Percentiles rank a stretch among this genome's conserved stretches.
These are phyloP conservation scores for Scrobipalpa atriplicella DNA, from an alignment of 2,888 invertebrate species.

Conservation along the genomic window DNA sequence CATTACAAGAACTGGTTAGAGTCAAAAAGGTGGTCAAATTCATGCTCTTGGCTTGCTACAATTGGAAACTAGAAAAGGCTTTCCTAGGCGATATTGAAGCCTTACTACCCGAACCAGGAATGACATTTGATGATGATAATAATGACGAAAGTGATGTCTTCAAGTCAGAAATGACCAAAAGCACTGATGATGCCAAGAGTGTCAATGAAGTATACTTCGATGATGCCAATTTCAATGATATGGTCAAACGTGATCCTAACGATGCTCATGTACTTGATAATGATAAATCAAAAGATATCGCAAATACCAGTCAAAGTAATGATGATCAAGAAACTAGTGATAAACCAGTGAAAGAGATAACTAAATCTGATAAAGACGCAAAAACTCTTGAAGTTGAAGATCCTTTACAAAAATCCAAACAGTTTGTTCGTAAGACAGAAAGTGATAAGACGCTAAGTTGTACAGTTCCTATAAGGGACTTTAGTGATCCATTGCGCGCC, in stretches of 20 bases:
- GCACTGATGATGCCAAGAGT: slow-evolving; percentile 32
- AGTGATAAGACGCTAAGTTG: slow-evolving; percentile 71
- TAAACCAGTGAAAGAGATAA: not conserved
- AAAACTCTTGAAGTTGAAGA: slow-evolving; percentile 42
- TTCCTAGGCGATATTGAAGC: slow-evolving; percentile 94
- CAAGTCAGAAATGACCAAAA: slow-evolving; percentile 35
- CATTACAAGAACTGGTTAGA: slow-evolving; percentile 87
- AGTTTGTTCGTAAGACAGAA: slow-evolving; percentile 60
- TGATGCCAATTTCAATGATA: slow-evolving; percentile 24
- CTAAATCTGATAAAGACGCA: slow-evolving; percentile 17
- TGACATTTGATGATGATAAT: slow-evolving; percentile 64
- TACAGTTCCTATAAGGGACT: slow-evolving; percentile 86
- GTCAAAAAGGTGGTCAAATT: slow-evolving; percentile 93
- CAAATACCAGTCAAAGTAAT: not conserved
- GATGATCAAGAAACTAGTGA: not conserved
- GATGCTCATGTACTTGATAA: slow-evolving; percentile 19
- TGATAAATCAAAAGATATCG: slow-evolving; percentile 13
- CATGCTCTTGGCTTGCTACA: slow-evolving; percentile 93
- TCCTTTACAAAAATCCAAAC: slow-evolving; percentile 53
- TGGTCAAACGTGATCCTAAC: slow-evolving; percentile 19
- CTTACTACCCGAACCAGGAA: slow-evolving; percentile 69
- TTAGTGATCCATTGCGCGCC: slow-evolving; percentile 91
- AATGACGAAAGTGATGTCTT: slow-evolving; percentile 44
- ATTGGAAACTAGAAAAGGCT: slow-evolving; percentile 95
- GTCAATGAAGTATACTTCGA: slow-evolving; percentile 32